Evolutionary conservation across 2,888 invertebrate genomes (phyloP).

Genomic region (Megaustenia siamemsis): DNA sequence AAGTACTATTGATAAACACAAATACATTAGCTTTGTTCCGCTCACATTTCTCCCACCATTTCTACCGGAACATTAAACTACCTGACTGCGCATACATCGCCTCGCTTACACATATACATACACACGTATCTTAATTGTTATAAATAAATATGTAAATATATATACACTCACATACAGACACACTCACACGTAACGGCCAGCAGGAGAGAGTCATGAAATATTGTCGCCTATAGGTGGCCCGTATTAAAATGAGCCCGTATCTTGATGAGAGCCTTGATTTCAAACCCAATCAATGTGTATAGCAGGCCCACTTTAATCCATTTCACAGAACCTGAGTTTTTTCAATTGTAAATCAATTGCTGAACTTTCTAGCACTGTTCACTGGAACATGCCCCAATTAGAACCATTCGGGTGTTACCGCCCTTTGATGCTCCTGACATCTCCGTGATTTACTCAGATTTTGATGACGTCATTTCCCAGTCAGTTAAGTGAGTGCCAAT

Average conservation of each 20-base stretch:
- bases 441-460: slow-evolving; percentile 49
- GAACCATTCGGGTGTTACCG: slow-evolving; percentile 14
- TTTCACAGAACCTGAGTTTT: slow-evolving; percentile 34
- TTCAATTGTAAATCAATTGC: slow-evolving; percentile 42
- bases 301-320: slow-evolving; percentile 21
- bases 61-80: no score
- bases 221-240: not conserved
- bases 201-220: not conserved
- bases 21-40: no score
- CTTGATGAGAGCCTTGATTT: slow-evolving; percentile 18
- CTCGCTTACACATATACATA: no score
- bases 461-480: slow-evolving; percentile 50
- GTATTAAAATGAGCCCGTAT: slow-evolving; percentile 26
- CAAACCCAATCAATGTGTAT: slow-evolving; percentile 29
- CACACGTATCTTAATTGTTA: no score
- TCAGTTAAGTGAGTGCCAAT: slow-evolving; percentile 49
- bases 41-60: no score
- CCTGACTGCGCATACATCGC: no score
- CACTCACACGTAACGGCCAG: not conserved
- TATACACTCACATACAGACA: not conserved
- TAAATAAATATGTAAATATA: not conserved
- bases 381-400: slow-evolving; percentile 35
- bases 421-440: slow-evolving; percentile 44
- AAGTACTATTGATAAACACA: no score
- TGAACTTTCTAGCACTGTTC: slow-evolving; percentile 33